Conservation (phyloP, 2,888 invertebrate species). For the Drosophila prolongata region DNA sequence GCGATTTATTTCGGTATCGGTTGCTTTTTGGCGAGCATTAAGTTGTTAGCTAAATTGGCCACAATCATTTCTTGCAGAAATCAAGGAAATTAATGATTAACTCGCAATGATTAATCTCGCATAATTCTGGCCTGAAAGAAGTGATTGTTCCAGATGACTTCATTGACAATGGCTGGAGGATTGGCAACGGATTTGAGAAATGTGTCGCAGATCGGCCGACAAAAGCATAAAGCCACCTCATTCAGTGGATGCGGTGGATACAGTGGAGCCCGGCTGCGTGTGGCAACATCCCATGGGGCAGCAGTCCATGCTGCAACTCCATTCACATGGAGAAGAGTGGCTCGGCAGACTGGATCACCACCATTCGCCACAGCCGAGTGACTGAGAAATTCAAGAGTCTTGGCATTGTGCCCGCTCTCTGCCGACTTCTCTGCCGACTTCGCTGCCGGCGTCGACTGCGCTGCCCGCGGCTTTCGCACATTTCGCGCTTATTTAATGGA, state of each 20-base stretch:
- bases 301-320: constrained; percentile 65
- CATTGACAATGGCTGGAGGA: constrained; percentile 38
- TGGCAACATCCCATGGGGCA: constrained; percentile 56
- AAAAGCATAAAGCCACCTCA: constrained; percentile 25
- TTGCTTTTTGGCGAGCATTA: constrained; percentile 48
- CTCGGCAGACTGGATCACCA: constrained; percentile 30
- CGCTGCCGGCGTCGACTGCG: constrained; percentile 15
- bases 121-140: constrained; percentile 55
- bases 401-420: constrained; percentile 33
- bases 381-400: constrained; percentile 64
- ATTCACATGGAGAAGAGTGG: constrained; percentile 57
- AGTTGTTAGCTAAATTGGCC: constrained; percentile 71
- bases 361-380: constrained; percentile 53
- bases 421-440: constrained; percentile 30
- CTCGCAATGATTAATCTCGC: constrained; percentile 62
- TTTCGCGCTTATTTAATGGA: constrained; percentile 83
- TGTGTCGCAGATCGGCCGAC: constrained; percentile 70
- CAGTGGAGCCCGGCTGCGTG: constrained; percentile 30
- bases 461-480: constrained; percentile 55
- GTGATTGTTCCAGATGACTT: constrained; percentile 58
- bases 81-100: constrained; percentile 66
- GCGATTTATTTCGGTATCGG: constrained; percentile 43
- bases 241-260: constrained; percentile 25
- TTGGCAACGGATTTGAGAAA: constrained; percentile 50
- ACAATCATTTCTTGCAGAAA: constrained; percentile 59